Evolutionary conservation across 2,797 vertebrate species (phyloP).

Genomic region (Hemitrygon akajei): DNA sequence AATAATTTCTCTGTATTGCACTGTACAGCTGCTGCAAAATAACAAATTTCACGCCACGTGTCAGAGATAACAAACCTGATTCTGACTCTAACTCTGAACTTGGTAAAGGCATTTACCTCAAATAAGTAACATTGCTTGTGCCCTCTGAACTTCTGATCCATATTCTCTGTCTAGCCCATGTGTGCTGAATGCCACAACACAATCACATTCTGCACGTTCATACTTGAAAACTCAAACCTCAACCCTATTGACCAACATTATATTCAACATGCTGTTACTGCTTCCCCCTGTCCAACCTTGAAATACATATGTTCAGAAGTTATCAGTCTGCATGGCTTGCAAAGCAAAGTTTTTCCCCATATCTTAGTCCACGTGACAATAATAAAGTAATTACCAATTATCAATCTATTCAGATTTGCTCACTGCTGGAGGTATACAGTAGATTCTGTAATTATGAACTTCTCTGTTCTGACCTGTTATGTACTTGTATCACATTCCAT

Average conservation of each 20-base stretch:
- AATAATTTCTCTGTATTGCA: too few relatives aligned
- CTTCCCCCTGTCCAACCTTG: too few relatives aligned
- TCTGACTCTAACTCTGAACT: background rate
- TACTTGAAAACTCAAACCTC: background rate
- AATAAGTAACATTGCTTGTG: background rate
- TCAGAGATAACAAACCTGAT: too few relatives aligned
- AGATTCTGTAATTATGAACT: background rate
- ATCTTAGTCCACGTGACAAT: too few relatives aligned
- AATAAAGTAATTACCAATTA: background rate
- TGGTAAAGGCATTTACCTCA: background rate
- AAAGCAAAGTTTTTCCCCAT: too few relatives aligned
- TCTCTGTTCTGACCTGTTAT: conserved; percentile 24
- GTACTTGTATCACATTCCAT: background rate
- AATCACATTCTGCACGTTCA: background rate
- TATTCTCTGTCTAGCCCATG: too few relatives aligned
- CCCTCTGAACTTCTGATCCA: background rate
- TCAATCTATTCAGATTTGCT: background rate
- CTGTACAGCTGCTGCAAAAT: too few relatives aligned
- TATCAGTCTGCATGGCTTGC: too few relatives aligned
- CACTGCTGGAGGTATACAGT: background rate
- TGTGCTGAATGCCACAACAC: background rate
- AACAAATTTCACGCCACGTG: too few relatives aligned
- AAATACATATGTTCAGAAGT: too few relatives aligned
- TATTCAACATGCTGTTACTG: too few relatives aligned
- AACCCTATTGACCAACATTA: background rate